Evolutionary conservation across 2,113 vertebrate species (phyloP), one percentile per base, ranked within the genome.

Genomic region (Syngnathus scovelli): DNA sequence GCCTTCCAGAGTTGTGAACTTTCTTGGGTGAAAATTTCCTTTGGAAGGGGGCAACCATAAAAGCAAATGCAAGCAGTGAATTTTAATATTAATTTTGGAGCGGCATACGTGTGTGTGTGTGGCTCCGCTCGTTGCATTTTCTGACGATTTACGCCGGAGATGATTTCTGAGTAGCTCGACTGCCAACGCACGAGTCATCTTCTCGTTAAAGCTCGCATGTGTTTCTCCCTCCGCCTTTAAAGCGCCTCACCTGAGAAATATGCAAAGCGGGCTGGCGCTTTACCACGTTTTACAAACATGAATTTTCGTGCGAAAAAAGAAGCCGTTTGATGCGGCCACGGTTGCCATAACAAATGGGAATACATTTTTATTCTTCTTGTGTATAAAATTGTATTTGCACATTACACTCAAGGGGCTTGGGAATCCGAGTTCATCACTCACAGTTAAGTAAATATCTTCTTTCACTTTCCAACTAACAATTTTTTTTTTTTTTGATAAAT

Each of bases 221-320:
- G 55, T 55, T 55, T 23, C 4, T 13, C 15, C 54, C 23, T 56
- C 5, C 21, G 21, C 5, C 10, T 21, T 13, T 5, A 16, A 58
- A 19, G 19, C 49, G 21, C 55, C 55, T 58, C 55, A 58, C 55
- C 55, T 58, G 55, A 58, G 55, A 58, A 58, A 58, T 33, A 58
- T 58, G 55, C 55, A 58, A 36, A 58, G 15, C 27, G 13, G 6
- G 6, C 23, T 33, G 54, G 54, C 54, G 27, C 23, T 27, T 27
- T 27, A 1, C 23, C 23, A 15, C 54, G 5, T 36, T 58, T 58
- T 58, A 15, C 27, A 36, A 58, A 36, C 13, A 15, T 36, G 27
- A 36, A 58, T 58, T 58, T 37, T 33, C 27, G 3, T 0, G 55
- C 27, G 15, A 18, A 7, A 27, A 58, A 36, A 33, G 23, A 56